Conservation (phyloP, 2,113 vertebrate genomes). For the Rhegmatorhina hoffmannsi region DNA sequence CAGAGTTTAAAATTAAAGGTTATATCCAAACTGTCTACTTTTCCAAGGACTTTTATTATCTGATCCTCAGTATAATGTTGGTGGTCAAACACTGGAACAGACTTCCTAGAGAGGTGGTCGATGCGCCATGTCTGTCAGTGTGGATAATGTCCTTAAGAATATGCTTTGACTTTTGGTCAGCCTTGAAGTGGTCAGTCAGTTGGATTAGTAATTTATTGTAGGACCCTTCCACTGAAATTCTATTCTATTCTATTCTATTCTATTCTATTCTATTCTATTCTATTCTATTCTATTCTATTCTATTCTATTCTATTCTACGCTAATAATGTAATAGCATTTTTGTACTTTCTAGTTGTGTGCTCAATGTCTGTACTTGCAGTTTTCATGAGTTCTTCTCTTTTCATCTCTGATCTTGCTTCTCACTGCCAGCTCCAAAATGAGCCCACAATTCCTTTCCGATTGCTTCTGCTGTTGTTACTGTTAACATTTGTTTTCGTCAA, state of each 20-base stretch:
- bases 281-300: neutral
- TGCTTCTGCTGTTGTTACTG: slow-evolving; percentile 33
- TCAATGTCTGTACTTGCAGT: neutral
- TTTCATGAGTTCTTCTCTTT: neutral
- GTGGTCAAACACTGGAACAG: neutral
- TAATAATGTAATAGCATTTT: neutral
- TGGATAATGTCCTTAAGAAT: neutral
- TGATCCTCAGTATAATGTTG: neutral
- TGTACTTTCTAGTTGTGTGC: neutral
- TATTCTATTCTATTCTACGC: neutral
- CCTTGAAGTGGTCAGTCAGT: neutral
- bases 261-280: neutral
- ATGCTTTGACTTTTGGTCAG: neutral
- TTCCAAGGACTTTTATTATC: neutral
- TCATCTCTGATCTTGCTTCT: neutral
- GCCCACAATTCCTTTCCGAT: neutral
- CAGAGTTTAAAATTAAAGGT: neutral
- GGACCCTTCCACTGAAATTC: neutral
- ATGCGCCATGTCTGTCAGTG: neutral
- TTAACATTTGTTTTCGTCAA: slow-evolving; percentile 67
- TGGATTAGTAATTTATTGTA: accelerated
- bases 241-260: neutral
- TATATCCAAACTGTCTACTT: neutral
- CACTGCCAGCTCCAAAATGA: neutral
- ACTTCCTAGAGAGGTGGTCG: accelerated